Evolutionary conservation across 2,888 invertebrate genomes (phyloP).

Genomic region (Callyntrura sp.): DNA sequence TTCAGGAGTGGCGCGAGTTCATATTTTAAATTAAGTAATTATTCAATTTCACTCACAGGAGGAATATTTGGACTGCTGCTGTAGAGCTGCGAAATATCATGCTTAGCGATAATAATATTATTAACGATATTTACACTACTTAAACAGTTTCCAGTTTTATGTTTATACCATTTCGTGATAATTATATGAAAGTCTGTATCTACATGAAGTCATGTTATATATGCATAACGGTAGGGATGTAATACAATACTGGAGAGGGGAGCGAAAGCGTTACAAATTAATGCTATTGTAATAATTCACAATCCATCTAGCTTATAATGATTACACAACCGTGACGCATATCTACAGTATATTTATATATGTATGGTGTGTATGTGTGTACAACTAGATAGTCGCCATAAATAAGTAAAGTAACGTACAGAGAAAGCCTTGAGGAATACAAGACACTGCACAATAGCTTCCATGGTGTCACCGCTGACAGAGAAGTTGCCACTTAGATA

Average conservation of each 20-base stretch:
- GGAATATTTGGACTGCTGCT: not conserved
- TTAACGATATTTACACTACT: not conserved
- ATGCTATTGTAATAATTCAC: too few species aligned
- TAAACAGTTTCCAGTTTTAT: not conserved
- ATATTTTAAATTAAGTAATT: slow-evolving; percentile 39
- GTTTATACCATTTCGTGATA: too few species aligned
- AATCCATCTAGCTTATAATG: not conserved
- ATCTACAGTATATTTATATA: not conserved
- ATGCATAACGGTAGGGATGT: too few species aligned
- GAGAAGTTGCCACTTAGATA: slow-evolving; percentile 96
- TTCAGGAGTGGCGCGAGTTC: not conserved
- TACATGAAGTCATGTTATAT: too few species aligned
- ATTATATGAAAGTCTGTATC: too few species aligned
- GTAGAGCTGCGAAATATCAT: too few species aligned
- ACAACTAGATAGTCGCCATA: not conserved
- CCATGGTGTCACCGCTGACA: slow-evolving; percentile 96
- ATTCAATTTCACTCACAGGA: slow-evolving; percentile 7
- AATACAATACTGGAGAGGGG: too few species aligned
- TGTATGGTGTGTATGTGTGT: not conserved
- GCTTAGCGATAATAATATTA: too few species aligned
- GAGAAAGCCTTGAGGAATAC: slow-evolving; percentile 97
- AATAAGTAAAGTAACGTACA: slow-evolving; percentile 88
- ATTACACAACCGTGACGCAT: not conserved
- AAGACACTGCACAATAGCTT: slow-evolving; percentile 96
- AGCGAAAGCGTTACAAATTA: too few species aligned